Base-by-base conservation (phyloP, 2,113 vertebrate species). In the Phasianus colchicus region DNA sequence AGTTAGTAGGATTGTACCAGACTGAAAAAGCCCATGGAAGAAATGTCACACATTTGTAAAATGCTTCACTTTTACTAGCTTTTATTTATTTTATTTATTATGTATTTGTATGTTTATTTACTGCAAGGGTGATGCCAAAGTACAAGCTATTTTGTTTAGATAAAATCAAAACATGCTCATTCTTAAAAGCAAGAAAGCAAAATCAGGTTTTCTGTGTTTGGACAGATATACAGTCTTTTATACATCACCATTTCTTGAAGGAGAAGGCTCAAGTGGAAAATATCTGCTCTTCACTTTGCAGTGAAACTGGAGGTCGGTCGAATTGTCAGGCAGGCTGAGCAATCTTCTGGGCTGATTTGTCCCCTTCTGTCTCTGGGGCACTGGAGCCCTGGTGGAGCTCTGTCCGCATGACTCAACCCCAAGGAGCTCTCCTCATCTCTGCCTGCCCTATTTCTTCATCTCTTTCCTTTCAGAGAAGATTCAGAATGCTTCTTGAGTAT, bases 291-390 rank as follows among this genome's bases (percentile, higher is more conserved):
- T 92, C 30, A 4, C 76, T 57, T 43, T 40, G 54, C 65, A 82
- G 13, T 64, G 83, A 22, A 61, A 22, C 75, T 97, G 92, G 79
- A 92, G 78, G 58, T 61, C 57, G 60, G 78, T 73, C 89, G 86
- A 10, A 47, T 25, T 4, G 24, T 21, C 58, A 47, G 89, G 15
- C 50, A 83, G 17, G 27, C 27, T 65, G 7, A 48, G 38, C 64
- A 76, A 8, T 38, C 77, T 25, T 15, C 75, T 83, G 73, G 6
- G 78, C 47, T 85, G 72, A 85, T 16, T 61, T 70, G 67, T 77
- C 82, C 74, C 6, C 1, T 54, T 10, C 30, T 89, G 74, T 63
- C 86, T 66, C 48, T 55, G 82, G 83, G 71, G 71, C 57, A 84
- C 32, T 43, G 63, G 55, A 80, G 55, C 83, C 30, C 65, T 61